Conservation (phyloP, 2,888 invertebrate species). For the Kuschelorhynchus macadamiae region DNA sequence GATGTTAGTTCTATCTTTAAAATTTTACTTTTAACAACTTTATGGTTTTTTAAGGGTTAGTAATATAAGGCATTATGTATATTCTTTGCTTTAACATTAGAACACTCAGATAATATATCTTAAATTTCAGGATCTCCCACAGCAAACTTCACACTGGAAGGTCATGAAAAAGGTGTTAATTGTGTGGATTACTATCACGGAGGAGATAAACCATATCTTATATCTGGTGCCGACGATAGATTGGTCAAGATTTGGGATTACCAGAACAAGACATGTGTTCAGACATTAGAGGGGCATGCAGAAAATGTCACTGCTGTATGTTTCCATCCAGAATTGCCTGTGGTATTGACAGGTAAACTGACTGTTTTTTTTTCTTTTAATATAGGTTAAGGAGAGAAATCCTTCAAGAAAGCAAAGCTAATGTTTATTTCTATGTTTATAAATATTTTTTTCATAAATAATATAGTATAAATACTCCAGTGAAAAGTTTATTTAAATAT, state of each 20-base stretch:
- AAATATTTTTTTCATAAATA: too few species aligned
- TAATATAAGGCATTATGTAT: too few species aligned
- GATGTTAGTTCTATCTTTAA: too few species aligned
- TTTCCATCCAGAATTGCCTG: slow-evolving; percentile 98
- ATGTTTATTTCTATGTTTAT: not conserved
- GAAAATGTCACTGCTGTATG: slow-evolving; percentile 96
- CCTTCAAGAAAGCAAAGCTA: not conserved
- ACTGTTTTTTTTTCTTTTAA: too few species aligned
- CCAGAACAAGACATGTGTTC: slow-evolving; percentile 99
- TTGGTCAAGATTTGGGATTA: slow-evolving; percentile 99
- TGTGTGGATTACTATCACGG: slow-evolving; percentile 99
- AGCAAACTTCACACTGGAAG: slow-evolving; percentile 98
- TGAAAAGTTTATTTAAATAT: too few species aligned
- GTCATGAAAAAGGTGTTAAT: slow-evolving; percentile 98
- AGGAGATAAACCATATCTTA: slow-evolving; percentile 97
- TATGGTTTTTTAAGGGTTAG: too few species aligned
- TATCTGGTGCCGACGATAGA: slow-evolving; percentile 98
- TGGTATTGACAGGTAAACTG: slow-evolving; percentile 74
- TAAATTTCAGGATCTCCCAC: slow-evolving; percentile 83
- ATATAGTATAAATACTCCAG: too few species aligned
- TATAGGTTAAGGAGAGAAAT: too few species aligned
- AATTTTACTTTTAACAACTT: too few species aligned
- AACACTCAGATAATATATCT: too few species aligned
- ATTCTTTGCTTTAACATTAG: too few species aligned
- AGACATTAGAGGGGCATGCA: slow-evolving; percentile 96